These are phyloP conservation scores for Cataglyphis cursor DNA, from an alignment of 2,888 invertebrate species.

Conservation along the genomic window DNA sequence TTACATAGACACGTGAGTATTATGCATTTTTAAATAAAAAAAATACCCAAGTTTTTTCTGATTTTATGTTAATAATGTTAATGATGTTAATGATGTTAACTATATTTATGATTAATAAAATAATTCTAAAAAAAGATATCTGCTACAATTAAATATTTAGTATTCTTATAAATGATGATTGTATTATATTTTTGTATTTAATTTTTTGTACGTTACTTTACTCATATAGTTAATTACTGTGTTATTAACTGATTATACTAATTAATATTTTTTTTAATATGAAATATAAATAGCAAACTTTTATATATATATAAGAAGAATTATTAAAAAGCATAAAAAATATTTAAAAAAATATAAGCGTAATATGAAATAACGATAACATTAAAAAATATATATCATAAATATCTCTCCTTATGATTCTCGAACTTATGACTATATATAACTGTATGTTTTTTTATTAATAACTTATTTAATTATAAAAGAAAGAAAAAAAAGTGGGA, in stretches of 20 bases:
- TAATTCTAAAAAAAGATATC: not conserved
- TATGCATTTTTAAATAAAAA: constrained; percentile 8
- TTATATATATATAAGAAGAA: not conserved
- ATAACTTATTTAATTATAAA: not conserved
- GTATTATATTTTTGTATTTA: constrained; percentile 1
- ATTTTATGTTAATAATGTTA: not conserved
- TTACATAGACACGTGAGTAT: constrained; percentile 66
- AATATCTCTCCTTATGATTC: not conserved
- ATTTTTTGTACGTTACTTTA: not conserved
- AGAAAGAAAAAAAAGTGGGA: not conserved
- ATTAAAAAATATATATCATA: not conserved
- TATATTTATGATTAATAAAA: not conserved
- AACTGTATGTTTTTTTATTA: not conserved
- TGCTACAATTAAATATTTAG: not conserved
- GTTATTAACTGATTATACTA: not conserved
- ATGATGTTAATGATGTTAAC: not conserved
- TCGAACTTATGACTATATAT: not conserved
- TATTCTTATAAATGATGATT: not conserved
- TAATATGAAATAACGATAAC: not conserved
- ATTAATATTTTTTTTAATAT: not conserved
- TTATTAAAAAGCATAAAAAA: not conserved
- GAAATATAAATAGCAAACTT: not conserved
- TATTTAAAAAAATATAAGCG: no score
- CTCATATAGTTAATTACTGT: not conserved
- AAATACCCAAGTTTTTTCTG: constrained; percentile 17